Percentiles rank a stretch among this genome's conserved stretches.
These are phyloP conservation scores for Clupea harengus DNA, from an alignment of 2,113 vertebrate species.

Conservation along the genomic window DNA sequence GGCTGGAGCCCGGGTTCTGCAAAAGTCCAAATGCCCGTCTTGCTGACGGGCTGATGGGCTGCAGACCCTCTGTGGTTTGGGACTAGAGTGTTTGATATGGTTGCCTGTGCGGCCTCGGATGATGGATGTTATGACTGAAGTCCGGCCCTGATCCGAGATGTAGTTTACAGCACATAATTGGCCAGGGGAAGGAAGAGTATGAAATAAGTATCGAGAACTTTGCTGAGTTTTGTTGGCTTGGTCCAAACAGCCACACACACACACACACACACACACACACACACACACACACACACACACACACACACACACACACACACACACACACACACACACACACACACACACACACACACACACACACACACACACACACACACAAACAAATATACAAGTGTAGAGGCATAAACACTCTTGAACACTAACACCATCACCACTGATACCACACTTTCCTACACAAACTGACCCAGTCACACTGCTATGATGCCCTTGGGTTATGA, in stretches of 20 bases:
- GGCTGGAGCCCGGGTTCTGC: background rate
- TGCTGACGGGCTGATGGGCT: background rate
- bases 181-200: background rate
- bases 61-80: conserved; percentile 9
- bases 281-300: conserved; percentile 33
- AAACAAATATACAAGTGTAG: background rate
- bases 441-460: background rate
- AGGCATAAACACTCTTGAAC: background rate
- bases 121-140: conserved; percentile 6
- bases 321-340: background rate
- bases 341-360: conserved; percentile 44
- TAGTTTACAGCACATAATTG: background rate
- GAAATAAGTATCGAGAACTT: background rate
- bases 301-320: conserved; percentile 19
- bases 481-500: background rate
- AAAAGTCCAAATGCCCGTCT: background rate
- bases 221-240: conserved; percentile 5
- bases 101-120: background rate
- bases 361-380: background rate
- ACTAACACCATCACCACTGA: background rate
- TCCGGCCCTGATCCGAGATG: background rate
- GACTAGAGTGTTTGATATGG: background rate
- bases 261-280: conserved; percentile 1
- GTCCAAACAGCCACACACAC: conserved; percentile 5
- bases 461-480: background rate